Conservation (phyloP, 2,113 vertebrate species). For the Hypomesus transpacificus region DNA sequence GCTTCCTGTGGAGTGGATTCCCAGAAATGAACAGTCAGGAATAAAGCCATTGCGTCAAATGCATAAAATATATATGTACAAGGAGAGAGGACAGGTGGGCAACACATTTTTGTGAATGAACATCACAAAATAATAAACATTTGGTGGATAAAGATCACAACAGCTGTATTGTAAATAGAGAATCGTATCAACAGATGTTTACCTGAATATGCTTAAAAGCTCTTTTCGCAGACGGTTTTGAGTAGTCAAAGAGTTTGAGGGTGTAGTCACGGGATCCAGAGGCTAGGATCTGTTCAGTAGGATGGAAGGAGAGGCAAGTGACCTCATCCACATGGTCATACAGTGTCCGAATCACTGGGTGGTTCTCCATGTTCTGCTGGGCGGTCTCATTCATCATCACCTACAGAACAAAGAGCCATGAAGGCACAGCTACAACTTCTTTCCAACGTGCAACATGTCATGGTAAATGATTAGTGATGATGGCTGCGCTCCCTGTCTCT, state of each 20-base stretch:
- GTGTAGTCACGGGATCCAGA: constrained; percentile 97
- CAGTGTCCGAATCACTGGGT: constrained; percentile 93
- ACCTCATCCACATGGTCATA: constrained; percentile 98
- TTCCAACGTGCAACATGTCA: no score
- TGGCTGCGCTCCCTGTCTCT: neutral
- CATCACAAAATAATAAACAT: no score
- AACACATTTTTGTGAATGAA: no score
- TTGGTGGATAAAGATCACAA: no score
- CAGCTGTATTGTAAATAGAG: no score
- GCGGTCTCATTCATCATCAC: constrained; percentile 99
- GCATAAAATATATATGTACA: no score
- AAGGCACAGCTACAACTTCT: no score
- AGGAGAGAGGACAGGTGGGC: no score
- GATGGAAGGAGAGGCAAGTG: constrained; percentile 94
- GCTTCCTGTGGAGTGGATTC: constrained; percentile 79
- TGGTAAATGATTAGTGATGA: no score
- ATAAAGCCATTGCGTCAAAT: no score
- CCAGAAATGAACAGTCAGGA: neutral
- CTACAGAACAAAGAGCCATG: constrained; percentile 53
- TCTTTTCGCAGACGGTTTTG: constrained; percentile 97
- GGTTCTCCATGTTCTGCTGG: constrained; percentile 99
- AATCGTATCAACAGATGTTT: neutral
- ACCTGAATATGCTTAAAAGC: constrained; percentile 99
- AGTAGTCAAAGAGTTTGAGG: constrained; percentile 97
- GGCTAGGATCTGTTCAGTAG: constrained; percentile 93